These are phyloP conservation scores for Drosophila pseudoananassae DNA, from an alignment of 1,140 invertebrate genomes.

Conservation along the genomic window DNA sequence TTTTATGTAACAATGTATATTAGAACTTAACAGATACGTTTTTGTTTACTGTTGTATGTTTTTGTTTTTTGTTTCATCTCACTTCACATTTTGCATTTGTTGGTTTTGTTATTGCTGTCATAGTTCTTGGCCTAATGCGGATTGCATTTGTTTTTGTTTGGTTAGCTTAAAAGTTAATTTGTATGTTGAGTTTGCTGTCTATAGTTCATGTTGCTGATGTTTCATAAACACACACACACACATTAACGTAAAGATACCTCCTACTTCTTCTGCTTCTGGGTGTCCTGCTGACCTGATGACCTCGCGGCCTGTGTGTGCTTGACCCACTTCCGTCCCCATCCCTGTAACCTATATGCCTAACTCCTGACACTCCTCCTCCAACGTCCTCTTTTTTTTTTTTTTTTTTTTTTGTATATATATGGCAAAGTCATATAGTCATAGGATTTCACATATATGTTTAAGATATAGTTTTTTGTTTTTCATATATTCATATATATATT, in stretches of 20 bases:
- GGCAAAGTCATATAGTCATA: conserved; percentile 78
- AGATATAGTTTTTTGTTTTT: conserved; percentile 58
- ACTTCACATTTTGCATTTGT: conserved; percentile 24
- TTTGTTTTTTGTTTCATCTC: conserved; percentile 16
- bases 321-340: conserved; percentile 6
- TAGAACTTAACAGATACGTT: conserved; percentile 49
- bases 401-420: conserved; percentile 51
- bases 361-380: not conserved
- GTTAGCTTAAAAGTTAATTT: conserved; percentile 64
- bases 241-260: not conserved
- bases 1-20: conserved; percentile 59
- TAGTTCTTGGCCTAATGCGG: conserved; percentile 55
- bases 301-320: conserved; percentile 1
- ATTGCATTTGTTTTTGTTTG: conserved; percentile 52
- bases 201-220: conserved; percentile 15
- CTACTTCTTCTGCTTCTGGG: too few species aligned
- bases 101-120: conserved; percentile 30
- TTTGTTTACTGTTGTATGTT: conserved; percentile 19
- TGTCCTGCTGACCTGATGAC: conserved; percentile 2
- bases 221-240: conserved; percentile 25
- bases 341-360: conserved; percentile 9
- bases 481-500: conserved; percentile 52
- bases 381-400: conserved; percentile 21
- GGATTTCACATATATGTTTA: conserved; percentile 75
- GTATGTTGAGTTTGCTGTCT: conserved; percentile 37